These are phyloP conservation scores for Mycogona germanica DNA, from an alignment of 2,888 invertebrate genomes.

Conservation along the genomic window DNA sequence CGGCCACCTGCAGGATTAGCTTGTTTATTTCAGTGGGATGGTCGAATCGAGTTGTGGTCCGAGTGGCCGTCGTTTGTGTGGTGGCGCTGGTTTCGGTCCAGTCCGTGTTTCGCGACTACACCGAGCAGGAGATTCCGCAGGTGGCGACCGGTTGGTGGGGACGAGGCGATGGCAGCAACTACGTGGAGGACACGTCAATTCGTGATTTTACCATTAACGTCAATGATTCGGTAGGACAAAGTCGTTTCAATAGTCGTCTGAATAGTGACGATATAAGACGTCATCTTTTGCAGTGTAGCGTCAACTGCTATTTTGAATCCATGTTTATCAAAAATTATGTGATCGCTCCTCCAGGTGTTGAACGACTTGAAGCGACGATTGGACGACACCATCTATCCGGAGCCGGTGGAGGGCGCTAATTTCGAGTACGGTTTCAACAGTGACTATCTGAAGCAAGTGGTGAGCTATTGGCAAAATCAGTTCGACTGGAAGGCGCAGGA, in stretches of 20 bases:
- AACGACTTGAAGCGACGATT: constrained; percentile 39
- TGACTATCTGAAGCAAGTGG: constrained; percentile 48
- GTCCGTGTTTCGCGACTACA: too few relatives aligned
- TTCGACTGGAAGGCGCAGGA: constrained; percentile 62
- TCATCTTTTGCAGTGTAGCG: too few relatives aligned
- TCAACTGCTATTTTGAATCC: too few relatives aligned
- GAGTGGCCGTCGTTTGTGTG: too few relatives aligned
- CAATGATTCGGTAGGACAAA: constrained; percentile 3
- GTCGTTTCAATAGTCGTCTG: too few relatives aligned
- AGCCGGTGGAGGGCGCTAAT: constrained; percentile 36
- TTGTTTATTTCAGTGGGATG: too few relatives aligned
- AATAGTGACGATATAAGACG: too few relatives aligned
- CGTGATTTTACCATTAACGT: constrained; percentile 13
- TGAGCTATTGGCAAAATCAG: constrained; percentile 60
- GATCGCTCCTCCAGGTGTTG: constrained; percentile 40
- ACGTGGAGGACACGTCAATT: constrained; percentile 8
- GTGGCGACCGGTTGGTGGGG: constrained; percentile 12
- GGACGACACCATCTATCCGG: constrained; percentile 28
- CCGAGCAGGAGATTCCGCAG: not conserved
- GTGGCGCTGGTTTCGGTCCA: too few relatives aligned
- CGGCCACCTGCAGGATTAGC: too few relatives aligned
- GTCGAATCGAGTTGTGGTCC: too few relatives aligned
- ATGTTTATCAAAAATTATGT: too few relatives aligned
- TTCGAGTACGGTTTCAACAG: constrained; percentile 75
- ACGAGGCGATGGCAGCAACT: constrained; percentile 1